phyloP scores from a whole-genome alignment of 1,140 invertebrate species.

The Sitodiplosis mosellana region DNA sequence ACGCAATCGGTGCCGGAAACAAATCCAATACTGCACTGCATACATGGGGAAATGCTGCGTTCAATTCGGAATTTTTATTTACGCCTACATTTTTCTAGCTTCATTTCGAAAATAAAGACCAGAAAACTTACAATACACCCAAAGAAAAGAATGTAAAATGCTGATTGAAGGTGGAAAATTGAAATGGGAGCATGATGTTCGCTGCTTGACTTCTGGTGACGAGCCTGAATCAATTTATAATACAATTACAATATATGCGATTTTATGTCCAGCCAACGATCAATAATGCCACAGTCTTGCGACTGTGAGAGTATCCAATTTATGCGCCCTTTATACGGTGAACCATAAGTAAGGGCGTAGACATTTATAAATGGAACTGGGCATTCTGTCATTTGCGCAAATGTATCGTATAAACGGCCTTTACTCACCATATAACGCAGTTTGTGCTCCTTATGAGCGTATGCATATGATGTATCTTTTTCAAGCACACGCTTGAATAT shows the following conservation, averaged over 20 bases:
- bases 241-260: conserved; percentile 1
- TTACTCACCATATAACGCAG: conserved; percentile 13
- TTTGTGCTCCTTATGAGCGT: conserved; percentile 19
- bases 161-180: not conserved
- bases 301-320: conserved; percentile 14
- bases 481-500: conserved; percentile 4
- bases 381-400: conserved; percentile 18
- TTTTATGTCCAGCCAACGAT: conserved; percentile 19
- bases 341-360: conserved; percentile 20
- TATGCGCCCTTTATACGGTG: conserved; percentile 18
- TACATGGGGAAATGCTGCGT: too few relatives aligned
- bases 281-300: conserved; percentile 16
- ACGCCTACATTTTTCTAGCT: too few relatives aligned
- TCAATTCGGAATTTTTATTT: too few relatives aligned
- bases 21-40: too few relatives aligned
- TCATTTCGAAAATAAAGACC: too few relatives aligned
- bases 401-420: conserved; percentile 9
- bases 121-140: not conserved
- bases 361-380: conserved; percentile 20
- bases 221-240: not conserved
- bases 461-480: conserved; percentile 15
- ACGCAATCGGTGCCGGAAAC: too few relatives aligned
- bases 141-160: not conserved
- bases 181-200: too few relatives aligned
- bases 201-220: not conserved